Base-by-base conservation (phyloP, 2,888 invertebrate genomes). In the Rosalia funebris region DNA sequence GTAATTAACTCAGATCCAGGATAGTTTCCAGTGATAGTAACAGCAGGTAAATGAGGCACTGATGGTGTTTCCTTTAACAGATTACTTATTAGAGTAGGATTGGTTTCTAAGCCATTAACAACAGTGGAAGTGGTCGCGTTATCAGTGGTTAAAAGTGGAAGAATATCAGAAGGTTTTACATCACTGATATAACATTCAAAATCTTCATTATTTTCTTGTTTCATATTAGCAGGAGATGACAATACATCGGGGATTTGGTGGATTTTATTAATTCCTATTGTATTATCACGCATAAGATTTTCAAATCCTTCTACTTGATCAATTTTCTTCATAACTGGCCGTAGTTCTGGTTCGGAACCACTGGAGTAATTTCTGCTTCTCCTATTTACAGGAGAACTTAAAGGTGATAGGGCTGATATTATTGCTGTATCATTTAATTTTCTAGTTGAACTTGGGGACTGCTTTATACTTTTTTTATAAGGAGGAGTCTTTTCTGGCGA, bases 61-160 rank as follows among this genome's bases (percentile, higher is more conserved):
- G 78, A 63, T 1, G 80, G 75, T 1, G 76, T 75, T 71, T 90
- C 90, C 74, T 90, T 90, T 1, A 90, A 78, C 37, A 90, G 78
- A 72, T 87, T 89, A n/a, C 90, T 89, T 17, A 90, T 90, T 71
- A 90, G 71, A 4, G 87, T 88, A 0, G 90, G 89, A 72, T 90
- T 89, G 78, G 90, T 90, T 79, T 90, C 90, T 9, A 90, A 87
- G 4, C 89, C 89, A 70, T 90, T 90, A 0, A 88, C 79, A 9
- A 80, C 64, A 41, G 84, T 25, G 15, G 47, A 11, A 10, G 39
- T 39, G 20, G 20, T 39, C 11, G 34, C 12, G 25, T 50, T 66
- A 20, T 66, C 65, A 34, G 60, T 61, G 17, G 64, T 60, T 60
- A 83, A 82, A 1, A 82, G 80, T 47, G 83, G 82, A 4, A 83